Conservation (phyloP, 1,140 invertebrate genomes). For the Drosophila grimshawi region DNA sequence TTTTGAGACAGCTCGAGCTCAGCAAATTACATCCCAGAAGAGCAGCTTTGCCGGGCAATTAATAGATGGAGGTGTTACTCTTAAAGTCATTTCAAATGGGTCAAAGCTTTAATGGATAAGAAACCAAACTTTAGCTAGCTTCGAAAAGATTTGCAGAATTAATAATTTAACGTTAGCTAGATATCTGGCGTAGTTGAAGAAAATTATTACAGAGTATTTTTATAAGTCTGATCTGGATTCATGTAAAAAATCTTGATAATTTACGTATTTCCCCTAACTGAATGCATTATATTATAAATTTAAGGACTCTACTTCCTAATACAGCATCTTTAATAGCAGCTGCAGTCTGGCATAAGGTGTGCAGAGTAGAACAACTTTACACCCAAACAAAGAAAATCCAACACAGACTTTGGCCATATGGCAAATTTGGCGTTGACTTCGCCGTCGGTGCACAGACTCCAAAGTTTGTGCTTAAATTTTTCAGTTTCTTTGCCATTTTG, state of each 20-base stretch:
- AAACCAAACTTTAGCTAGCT: background rate
- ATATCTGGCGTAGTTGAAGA: too few relatives aligned
- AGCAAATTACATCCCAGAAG: slow-evolving; percentile 38
- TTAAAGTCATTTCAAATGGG: slow-evolving; percentile 10
- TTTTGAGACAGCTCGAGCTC: slow-evolving; percentile 36
- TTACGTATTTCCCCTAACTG: background rate
- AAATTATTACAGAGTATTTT: too few relatives aligned
- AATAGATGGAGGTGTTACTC: slow-evolving; percentile 18
- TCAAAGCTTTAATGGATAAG: background rate
- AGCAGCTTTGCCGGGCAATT: slow-evolving; percentile 46
- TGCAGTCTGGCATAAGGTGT: slow-evolving; percentile 15
- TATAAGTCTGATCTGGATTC: too few relatives aligned
- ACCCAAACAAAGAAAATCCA: slow-evolving; percentile 39
- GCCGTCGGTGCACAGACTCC: slow-evolving; percentile 15
- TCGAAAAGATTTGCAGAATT: too few relatives aligned
- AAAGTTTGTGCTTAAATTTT: slow-evolving; percentile 58
- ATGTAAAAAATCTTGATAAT: too few relatives aligned
- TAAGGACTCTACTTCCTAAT: slow-evolving; percentile 9
- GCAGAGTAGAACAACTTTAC: slow-evolving; percentile 26
- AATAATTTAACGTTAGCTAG: too few relatives aligned
- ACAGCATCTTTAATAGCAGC: slow-evolving; percentile 39
- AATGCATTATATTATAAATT: background rate
- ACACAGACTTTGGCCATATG: slow-evolving; percentile 61
- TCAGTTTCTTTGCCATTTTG: slow-evolving; percentile 55
- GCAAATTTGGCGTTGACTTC: slow-evolving; percentile 49